Conservation (phyloP, 2,888 invertebrate species). For the Megastigmus dorsalis region DNA sequence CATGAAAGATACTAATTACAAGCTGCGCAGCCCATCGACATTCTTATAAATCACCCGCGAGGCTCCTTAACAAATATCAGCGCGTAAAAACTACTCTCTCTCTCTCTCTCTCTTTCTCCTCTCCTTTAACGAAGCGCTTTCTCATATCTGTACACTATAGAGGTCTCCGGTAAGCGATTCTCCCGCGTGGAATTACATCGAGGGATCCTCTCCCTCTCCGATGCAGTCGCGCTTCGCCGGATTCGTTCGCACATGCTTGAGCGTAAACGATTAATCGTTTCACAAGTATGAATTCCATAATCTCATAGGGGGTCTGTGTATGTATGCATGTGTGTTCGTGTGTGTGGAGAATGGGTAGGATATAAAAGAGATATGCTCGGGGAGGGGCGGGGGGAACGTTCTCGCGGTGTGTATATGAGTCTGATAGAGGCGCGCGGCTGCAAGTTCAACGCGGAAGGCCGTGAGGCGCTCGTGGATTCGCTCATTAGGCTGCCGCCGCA, state of each 20-base stretch:
- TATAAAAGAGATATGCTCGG: no score
- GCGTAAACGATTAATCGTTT: slow-evolving; percentile 26
- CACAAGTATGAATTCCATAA: slow-evolving; percentile 25
- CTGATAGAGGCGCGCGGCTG: no score
- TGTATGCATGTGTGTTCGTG: no score
- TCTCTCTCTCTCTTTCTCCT: no score
- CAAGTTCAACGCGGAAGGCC: slow-evolving; percentile 15
- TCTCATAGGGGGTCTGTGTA: no score
- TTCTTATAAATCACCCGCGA: slow-evolving; percentile 20
- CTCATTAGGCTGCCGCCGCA: not conserved
- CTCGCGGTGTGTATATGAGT: no score
- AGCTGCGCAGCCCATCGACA: not conserved
- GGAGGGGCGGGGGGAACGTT: no score
- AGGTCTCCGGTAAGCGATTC: not conserved
- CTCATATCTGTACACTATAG: not conserved
- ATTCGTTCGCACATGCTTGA: not conserved
- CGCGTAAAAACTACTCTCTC: no score
- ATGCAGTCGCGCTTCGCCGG: not conserved
- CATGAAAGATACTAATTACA: slow-evolving; percentile 34
- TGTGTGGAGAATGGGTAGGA: no score
- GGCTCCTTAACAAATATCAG: no score
- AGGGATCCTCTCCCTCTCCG: not conserved
- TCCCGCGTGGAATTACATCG: not conserved
- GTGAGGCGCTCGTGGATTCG: not conserved
- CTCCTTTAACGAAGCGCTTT: slow-evolving; percentile 14